Evolutionary conservation across 1,140 invertebrate genomes (phyloP).

Genomic region (Bombus pyrosoma): DNA sequence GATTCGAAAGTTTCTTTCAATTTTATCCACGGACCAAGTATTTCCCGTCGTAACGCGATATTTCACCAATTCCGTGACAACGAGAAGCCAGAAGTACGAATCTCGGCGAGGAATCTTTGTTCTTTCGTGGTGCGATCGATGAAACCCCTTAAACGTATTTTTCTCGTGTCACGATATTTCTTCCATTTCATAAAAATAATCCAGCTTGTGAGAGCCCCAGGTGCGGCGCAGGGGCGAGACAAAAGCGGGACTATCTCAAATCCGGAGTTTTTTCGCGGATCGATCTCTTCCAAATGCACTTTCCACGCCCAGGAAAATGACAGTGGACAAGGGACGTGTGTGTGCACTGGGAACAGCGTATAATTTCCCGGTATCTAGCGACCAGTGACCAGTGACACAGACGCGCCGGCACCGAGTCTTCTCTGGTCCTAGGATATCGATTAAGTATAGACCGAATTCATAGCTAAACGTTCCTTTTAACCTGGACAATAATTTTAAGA

Average conservation of each 20-base stretch:
- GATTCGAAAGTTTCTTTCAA: conserved; percentile 13
- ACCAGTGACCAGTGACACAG: conserved; percentile 69
- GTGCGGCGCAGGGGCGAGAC: not conserved
- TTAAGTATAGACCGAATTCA: conserved; percentile 17
- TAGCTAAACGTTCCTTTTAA: fast-evolving
- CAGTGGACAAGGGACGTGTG: conserved; percentile 53
- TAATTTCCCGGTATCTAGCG: conserved; percentile 63
- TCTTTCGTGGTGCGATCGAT: conserved; percentile 24
- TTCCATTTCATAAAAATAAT: conserved; percentile 48
- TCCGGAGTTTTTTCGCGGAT: conserved; percentile 5
- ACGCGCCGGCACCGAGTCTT: conserved; percentile 61
- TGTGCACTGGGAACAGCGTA: conserved; percentile 48
- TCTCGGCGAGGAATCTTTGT: conserved; percentile 29
- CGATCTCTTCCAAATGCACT: conserved; percentile 32
- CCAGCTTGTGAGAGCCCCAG: not conserved
- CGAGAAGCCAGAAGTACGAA: conserved; percentile 18
- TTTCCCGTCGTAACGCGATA: conserved; percentile 4
- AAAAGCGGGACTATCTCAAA: not conserved
- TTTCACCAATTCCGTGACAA: conserved; percentile 15
- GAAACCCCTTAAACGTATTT: conserved; percentile 42
- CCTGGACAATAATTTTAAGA: conserved; percentile 8
- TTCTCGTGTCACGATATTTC: conserved; percentile 47
- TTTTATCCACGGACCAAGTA: not conserved
- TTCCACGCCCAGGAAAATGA: conserved; percentile 51
- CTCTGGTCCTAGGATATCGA: not conserved